Evolutionary conservation across 2,113 vertebrate genomes (phyloP), one percentile per base, ranked within the genome.

Genomic region (Notarius quadriscutis): DNA sequence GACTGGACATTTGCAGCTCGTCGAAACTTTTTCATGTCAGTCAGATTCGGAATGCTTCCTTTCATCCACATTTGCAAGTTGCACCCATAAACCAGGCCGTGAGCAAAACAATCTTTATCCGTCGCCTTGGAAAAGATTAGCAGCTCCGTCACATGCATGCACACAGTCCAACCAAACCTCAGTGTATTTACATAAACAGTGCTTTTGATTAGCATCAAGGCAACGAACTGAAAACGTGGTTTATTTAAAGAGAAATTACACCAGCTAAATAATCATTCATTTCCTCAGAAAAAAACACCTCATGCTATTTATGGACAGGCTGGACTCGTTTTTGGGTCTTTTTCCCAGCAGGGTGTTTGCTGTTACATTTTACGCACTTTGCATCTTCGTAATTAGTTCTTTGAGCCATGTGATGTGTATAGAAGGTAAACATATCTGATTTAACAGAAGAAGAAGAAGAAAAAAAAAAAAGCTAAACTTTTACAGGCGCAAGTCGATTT

Each of bases 281-380:
- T 91, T 91, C 90, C 82, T 89, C 78, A 50, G 51, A 51, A 78
- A 51, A 75, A 55, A 78, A 78, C 88, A 88, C 84, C 84, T 65
- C 72, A 18, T 50, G 53, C 74, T 84, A 88, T 90, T 91, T 90
- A 91, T 71, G 63, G 85, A 86, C 51, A 41, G 57, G 48, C 69
- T 74, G 65, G 25, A 83, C 87, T 87, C 55, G 34, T 71, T 91
- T 86, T 81, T 10, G 11, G n/a, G 20, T 58, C 27, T 81, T 88
- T 85, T 75, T 55, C 85, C 27, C 86, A 86, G 86, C 51, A 78
- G 74, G 84, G 82, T 50, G 51, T 58, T 83, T 80, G 69, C 58
- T 83, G n/a, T 71, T 72, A 77, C 74, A 79, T 84, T 62, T 72
- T 58, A 87, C 15, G 51, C 72, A 84, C 50, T 87, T 55, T 48